A percentile compares a stretch with the other conserved stretches of the same genome.
phyloP scores from a whole-genome alignment of 2,113 vertebrate species.

The Coptodon bakossiorum region DNA sequence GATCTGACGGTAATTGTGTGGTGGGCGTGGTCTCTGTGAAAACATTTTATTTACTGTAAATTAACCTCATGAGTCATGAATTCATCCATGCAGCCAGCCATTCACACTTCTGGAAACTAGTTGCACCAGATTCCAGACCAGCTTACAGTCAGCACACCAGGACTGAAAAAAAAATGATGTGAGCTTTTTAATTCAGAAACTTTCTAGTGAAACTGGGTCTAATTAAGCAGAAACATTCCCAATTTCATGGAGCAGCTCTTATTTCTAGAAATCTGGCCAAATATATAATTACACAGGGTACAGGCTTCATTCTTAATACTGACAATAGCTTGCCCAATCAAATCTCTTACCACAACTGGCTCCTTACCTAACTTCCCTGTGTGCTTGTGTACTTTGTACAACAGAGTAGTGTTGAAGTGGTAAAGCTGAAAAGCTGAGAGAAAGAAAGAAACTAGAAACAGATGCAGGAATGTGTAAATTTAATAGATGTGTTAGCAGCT shows the following conservation, averaged over 20 bases:
- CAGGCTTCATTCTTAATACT: background rate
- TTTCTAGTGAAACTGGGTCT: background rate
- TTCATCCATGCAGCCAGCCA: rapidly evolving
- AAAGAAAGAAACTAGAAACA: background rate
- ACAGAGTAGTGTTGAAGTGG: background rate
- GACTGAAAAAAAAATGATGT: background rate
- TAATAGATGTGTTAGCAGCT: background rate
- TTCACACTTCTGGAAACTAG: background rate
- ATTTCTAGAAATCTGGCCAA: background rate
- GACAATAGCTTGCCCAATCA: background rate
- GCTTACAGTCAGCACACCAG: background rate
- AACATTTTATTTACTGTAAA: background rate
- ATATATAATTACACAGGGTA: background rate
- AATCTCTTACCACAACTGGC: background rate
- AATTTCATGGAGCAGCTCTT: background rate
- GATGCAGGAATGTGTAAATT: background rate
- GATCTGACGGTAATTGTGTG: background rate
- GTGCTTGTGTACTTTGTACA: background rate
- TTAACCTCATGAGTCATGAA: background rate
- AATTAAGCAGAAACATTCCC: background rate
- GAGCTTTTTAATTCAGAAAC: background rate
- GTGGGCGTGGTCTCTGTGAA: background rate
- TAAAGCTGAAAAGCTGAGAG: background rate
- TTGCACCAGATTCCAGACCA: background rate
- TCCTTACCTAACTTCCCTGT: background rate